phyloP scores from a whole-genome alignment of 2,888 invertebrate genomes.

The Glyphotaelius pellucidus region DNA sequence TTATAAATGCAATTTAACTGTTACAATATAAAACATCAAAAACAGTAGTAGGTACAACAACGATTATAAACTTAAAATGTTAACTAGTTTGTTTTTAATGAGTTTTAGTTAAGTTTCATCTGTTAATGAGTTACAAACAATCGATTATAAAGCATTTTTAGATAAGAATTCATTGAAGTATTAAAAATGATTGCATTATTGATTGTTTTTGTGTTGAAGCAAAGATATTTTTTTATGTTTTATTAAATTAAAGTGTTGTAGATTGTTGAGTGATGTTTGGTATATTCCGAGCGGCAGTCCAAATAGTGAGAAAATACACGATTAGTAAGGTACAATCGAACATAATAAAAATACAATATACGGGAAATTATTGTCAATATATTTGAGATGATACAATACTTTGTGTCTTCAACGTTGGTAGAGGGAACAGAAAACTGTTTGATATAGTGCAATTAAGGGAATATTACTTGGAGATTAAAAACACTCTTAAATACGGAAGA shows the following conservation, averaged over 20 bases:
- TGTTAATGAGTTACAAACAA: background rate
- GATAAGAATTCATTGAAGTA: background rate
- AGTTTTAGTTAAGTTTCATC: background rate
- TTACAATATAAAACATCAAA: background rate
- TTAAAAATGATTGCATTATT: background rate
- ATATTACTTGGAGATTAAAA: background rate
- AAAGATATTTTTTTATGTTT: background rate
- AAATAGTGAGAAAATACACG: constrained; percentile 16
- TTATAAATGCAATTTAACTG: background rate
- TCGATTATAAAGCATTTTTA: background rate
- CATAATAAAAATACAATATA: background rate
- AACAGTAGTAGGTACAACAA: background rate
- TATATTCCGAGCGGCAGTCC: constrained; percentile 40
- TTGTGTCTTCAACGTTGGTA: background rate
- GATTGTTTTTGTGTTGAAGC: background rate
- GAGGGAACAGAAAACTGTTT: background rate
- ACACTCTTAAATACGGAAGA: background rate
- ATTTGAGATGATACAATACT: background rate
- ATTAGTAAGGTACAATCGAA: constrained; percentile 10
- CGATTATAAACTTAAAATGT: background rate
- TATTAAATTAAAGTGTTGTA: background rate
- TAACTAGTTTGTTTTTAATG: background rate
- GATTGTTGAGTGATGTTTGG: background rate
- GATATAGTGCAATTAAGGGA: background rate
- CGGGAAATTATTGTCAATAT: background rate